Evolutionary conservation across 2,888 invertebrate species (phyloP), one percentile per base, ranked within the genome.

Genomic region (Nipponacmea schrenckii): DNA sequence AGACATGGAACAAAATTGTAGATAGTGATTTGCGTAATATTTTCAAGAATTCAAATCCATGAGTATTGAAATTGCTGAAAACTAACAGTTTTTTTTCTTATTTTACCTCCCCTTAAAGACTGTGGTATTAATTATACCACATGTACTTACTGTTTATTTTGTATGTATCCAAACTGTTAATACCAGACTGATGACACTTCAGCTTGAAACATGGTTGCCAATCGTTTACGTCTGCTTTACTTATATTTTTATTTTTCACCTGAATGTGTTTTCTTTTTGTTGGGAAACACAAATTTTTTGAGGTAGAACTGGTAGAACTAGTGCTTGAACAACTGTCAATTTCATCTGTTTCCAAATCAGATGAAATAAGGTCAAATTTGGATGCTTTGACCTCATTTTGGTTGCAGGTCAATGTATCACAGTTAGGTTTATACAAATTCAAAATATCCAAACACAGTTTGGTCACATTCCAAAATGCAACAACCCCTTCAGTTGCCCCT

Each of bases 401-500:
- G 8, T 39, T 39, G 39, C 10, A 10, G 31, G 2, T 39, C 39
- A 39, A 39, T 8, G 39, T 39, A 39, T 39, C 39, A 39, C 39
- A 39, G 39, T 39, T 39, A 15, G 24, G 12, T 24, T 20, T 56
- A 20, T 56, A 12, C 20, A n/a, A 24, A 2, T 56, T 63, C 64
- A 70, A 24, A 69, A 73, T 75, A 20, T 62, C 62, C 12, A 68
- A 48, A 68, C 79, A 75, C 44, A 87, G 70, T 20, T 84, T 69
- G 1, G 89, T 86, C 0, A 92, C 81, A 71, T 93, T 89, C 92
- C 94, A 95, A 81, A 94, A 92, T 46, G 91, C 91, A 7, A 94
- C 86, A 45, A 91, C 87, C 0, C 96, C 95, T 90, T 93, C 93
- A 0, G 94, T 94, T 1, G 92, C 92, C 86, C 93, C 92, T 0